These are phyloP conservation scores for Ceryle rudis DNA, from an alignment of 2,797 vertebrate genomes.

Conservation along the genomic window DNA sequence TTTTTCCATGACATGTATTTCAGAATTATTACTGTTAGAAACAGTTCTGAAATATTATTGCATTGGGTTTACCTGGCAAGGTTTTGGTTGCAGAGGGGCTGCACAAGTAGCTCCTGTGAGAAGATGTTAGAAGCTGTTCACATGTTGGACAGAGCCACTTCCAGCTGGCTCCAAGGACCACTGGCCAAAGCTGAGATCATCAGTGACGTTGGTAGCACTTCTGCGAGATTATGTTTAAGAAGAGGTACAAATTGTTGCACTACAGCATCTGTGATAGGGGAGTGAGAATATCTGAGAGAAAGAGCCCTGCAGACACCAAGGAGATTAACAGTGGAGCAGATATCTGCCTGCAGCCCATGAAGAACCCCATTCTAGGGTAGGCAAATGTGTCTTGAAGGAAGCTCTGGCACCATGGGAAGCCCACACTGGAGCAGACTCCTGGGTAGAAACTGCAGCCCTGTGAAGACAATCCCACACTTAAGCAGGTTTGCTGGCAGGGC, in stretches of 20 bases:
- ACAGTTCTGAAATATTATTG: background rate
- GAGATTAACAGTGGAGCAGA: too few species aligned
- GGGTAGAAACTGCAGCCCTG: too few species aligned
- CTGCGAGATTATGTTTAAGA: background rate
- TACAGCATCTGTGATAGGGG: background rate
- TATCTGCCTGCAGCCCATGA: rapidly evolving
- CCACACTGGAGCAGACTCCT: too few species aligned
- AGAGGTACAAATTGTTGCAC: background rate
- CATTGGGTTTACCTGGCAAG: background rate
- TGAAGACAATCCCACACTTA: too few species aligned
- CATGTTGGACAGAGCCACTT: background rate
- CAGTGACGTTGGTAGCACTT: background rate
- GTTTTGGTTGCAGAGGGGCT: background rate
- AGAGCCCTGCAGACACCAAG: too few species aligned
- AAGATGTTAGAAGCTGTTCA: background rate
- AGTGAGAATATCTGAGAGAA: background rate
- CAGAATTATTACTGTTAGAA: background rate
- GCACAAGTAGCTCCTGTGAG: background rate
- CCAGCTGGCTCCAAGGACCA: background rate
- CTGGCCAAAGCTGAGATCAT: background rate
- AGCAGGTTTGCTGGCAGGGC: background rate
- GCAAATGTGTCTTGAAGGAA: background rate
- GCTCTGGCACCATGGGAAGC: too few species aligned
- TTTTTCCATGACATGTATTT: background rate
- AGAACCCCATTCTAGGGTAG: background rate